These are phyloP conservation scores for Lepilemur septentrionalis DNA, from an alignment of 2,797 vertebrate species.

Conservation along the genomic window DNA sequence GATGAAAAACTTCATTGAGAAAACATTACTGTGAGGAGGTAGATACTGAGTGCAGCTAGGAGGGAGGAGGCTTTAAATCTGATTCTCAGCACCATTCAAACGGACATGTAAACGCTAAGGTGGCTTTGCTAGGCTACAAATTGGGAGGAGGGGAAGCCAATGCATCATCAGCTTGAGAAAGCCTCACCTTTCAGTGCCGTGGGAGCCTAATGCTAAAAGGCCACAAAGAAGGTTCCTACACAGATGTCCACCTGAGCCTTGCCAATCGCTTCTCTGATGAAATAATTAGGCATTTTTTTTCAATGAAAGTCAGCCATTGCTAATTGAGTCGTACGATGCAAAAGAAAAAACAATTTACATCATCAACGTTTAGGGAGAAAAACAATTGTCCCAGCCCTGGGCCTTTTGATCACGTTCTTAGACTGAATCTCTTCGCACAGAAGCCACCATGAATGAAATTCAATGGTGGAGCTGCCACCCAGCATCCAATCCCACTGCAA, in stretches of 20 bases:
- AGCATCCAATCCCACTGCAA: background rate
- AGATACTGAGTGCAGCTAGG: background rate
- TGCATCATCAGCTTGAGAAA: background rate
- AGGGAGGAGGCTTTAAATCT: background rate
- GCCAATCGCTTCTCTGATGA: background rate
- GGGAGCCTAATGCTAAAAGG: background rate
- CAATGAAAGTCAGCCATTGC: background rate
- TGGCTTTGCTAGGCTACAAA: background rate
- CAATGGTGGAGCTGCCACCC: background rate
- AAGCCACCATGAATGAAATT: background rate
- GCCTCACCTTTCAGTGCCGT: background rate
- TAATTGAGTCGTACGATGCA: background rate
- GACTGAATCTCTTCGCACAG: background rate
- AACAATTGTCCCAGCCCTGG: background rate
- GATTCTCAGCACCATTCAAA: background rate
- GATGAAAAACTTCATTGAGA: background rate
- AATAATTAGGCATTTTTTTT: background rate
- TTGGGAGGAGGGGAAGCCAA: background rate
- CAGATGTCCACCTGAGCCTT: background rate
- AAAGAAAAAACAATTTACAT: background rate
- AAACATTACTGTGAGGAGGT: background rate
- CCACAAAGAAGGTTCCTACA: background rate
- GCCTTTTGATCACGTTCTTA: background rate
- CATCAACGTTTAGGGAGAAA: background rate
- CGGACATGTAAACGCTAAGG: background rate